Percentiles rank a stretch among this genome's conserved stretches.
These are phyloP conservation scores for Phyllostomus hastatus DNA, from an alignment of 2,113 vertebrate species.

Conservation along the genomic window DNA sequence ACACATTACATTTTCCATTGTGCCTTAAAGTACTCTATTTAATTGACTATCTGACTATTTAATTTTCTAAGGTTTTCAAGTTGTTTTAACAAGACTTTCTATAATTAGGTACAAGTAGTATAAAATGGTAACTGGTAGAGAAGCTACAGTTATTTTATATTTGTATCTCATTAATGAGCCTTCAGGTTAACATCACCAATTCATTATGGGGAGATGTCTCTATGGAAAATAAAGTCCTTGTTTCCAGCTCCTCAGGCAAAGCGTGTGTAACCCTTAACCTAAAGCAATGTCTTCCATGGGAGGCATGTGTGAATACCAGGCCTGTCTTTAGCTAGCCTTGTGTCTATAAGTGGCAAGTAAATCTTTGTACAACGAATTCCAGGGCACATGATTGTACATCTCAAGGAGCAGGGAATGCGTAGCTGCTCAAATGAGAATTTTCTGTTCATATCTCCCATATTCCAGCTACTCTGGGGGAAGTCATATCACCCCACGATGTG, in stretches of 20 bases:
- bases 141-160: constrained; percentile 47
- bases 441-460: constrained; percentile 12
- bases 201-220: constrained; percentile 26
- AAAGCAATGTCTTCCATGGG: constrained; percentile 25
- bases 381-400: neutral
- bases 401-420: neutral
- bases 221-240: neutral
- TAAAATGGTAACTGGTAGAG: constrained; percentile 40
- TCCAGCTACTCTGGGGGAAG: constrained; percentile 14
- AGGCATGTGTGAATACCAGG: constrained; percentile 26
- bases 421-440: constrained; percentile 14
- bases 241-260: constrained; percentile 36
- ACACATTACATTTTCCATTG: constrained; percentile 78
- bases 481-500: constrained; percentile 38
- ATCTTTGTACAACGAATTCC: neutral
- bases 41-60: constrained; percentile 63
- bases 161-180: constrained; percentile 66
- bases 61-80: constrained; percentile 54
- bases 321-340: neutral
- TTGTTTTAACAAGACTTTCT: constrained; percentile 63
- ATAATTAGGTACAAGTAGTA: constrained; percentile 66
- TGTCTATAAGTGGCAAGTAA: neutral
- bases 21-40: constrained; percentile 74
- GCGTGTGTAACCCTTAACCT: constrained; percentile 7
- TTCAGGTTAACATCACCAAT: constrained; percentile 52